Conservation (phyloP, 2,888 invertebrate species). For the Eretmocerus hayati region DNA sequence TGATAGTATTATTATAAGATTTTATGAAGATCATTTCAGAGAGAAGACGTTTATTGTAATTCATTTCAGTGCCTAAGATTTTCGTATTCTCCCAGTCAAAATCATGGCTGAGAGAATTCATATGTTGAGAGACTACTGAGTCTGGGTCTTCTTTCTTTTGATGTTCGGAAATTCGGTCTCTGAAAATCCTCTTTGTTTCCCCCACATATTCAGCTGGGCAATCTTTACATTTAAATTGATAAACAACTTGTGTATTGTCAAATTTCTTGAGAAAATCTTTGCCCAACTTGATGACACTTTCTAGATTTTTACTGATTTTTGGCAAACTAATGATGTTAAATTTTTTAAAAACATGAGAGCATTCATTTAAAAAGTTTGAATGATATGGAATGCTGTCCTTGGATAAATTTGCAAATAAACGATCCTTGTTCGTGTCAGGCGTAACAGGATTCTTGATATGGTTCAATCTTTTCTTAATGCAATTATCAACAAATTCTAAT, state of each 20-base stretch:
- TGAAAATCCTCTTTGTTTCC: conserved; percentile 7
- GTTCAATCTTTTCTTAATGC: not conserved
- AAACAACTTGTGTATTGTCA: conserved; percentile 2
- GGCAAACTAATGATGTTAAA: not conserved
- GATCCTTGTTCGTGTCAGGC: not conserved
- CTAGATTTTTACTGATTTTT: not conserved
- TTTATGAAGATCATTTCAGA: conserved; percentile 12
- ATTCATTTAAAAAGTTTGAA: not conserved
- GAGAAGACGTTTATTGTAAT: conserved; percentile 9
- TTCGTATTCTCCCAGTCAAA: conserved; percentile 10
- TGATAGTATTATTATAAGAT: not conserved
- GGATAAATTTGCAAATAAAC: not conserved
- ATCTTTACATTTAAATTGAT: conserved; percentile 8
- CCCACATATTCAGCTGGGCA: conserved; percentile 8
- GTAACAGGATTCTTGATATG: not conserved
- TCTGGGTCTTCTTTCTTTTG: conserved; percentile 2
- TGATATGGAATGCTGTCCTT: not conserved
- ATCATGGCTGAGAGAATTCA: not conserved
- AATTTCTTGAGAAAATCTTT: conserved; percentile 2
- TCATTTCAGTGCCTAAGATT: conserved; percentile 6
- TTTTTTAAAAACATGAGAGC: not conserved
- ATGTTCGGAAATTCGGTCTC: conserved; percentile 6
- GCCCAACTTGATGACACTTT: not conserved
- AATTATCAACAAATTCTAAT: not conserved
- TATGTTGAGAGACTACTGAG: not conserved